phyloP scores from a whole-genome alignment of 2,113 vertebrate genomes.

The Brachyhypopomus occidentalis region DNA sequence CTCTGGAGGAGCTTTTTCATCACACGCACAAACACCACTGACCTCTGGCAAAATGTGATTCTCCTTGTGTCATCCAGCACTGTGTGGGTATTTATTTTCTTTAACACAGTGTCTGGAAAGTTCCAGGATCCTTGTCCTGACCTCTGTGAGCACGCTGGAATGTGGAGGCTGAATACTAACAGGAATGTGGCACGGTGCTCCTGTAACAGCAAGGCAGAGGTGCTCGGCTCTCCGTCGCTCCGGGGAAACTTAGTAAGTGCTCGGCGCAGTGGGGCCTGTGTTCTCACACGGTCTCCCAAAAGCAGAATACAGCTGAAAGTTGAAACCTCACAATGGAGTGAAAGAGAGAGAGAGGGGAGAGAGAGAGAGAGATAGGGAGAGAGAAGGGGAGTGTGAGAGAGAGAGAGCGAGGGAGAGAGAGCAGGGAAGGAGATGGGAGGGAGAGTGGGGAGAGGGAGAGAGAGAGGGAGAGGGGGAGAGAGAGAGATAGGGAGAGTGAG shows the following conservation, averaged over 20 bases:
- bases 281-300: background rate
- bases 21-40: background rate
- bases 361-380: no score
- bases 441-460: no score
- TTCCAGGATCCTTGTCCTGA: slow-evolving; percentile 2
- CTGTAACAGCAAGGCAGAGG: background rate
- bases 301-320: background rate
- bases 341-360: no score
- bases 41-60: slow-evolving; percentile 10
- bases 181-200: background rate
- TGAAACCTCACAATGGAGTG: background rate
- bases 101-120: slow-evolving; percentile 26
- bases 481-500: no score
- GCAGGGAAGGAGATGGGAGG: no score
- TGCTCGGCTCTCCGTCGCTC: slow-evolving; percentile 2
- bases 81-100: slow-evolving; percentile 19
- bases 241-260: background rate
- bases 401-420: no score
- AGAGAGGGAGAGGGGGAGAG: no score
- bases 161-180: background rate
- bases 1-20: slow-evolving; percentile 3
- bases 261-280: background rate
- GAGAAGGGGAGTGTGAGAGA: no score
- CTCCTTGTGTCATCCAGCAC: slow-evolving; percentile 15
- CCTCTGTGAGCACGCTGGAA: background rate